Percentiles rank a stretch among this genome's conserved stretches.
Evolutionary conservation across 92 coral and sea anemone genomes (phyloP).

Genomic region (Porites cylindrica): DNA sequence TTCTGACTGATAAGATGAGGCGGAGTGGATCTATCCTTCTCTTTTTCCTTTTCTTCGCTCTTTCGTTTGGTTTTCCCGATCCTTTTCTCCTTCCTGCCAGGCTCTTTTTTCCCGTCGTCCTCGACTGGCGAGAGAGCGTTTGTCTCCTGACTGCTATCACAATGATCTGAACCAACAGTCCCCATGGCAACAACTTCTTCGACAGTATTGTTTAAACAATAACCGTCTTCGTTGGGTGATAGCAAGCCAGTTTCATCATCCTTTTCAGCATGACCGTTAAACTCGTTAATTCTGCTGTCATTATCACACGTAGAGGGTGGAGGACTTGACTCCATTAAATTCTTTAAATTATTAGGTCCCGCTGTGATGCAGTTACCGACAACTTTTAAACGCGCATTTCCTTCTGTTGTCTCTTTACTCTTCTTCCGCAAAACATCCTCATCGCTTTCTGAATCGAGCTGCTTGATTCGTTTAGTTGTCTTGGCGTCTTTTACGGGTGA

Average conservation of each 20-base stretch:
- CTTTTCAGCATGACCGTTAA: slow-evolving; percentile 1
- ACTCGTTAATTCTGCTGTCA: slow-evolving; percentile 3
- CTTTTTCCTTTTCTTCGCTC: slow-evolving; percentile 82
- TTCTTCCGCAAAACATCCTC: slow-evolving; percentile 8
- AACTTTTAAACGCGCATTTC: neutral
- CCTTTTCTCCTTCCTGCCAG: slow-evolving; percentile 74
- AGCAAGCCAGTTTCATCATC: slow-evolving; percentile 1
- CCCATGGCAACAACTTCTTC: slow-evolving; percentile 39
- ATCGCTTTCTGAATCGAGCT: slow-evolving; percentile 53
- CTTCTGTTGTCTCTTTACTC: slow-evolving; percentile 15
- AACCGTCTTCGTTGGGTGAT: slow-evolving; percentile 24
- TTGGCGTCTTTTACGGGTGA: slow-evolving; percentile 76
- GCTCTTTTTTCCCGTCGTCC: slow-evolving; percentile 75
- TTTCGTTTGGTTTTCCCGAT: slow-evolving; percentile 78
- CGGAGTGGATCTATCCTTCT: slow-evolving; percentile 86
- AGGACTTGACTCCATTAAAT: neutral
- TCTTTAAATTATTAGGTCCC: neutral
- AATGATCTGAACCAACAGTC: slow-evolving; percentile 68
- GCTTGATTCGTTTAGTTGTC: slow-evolving; percentile 49
- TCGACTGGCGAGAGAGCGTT: slow-evolving; percentile 71
- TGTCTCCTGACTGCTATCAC: slow-evolving; percentile 75
- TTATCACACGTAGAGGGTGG: slow-evolving; percentile 17
- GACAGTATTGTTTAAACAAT: neutral
- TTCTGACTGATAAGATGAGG: slow-evolving; percentile 93
- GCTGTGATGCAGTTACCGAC: neutral